Percentiles rank a stretch among this genome's conserved stretches.
phyloP scores from a whole-genome alignment of 1,140 invertebrate species.

The Cotesia typhae region DNA sequence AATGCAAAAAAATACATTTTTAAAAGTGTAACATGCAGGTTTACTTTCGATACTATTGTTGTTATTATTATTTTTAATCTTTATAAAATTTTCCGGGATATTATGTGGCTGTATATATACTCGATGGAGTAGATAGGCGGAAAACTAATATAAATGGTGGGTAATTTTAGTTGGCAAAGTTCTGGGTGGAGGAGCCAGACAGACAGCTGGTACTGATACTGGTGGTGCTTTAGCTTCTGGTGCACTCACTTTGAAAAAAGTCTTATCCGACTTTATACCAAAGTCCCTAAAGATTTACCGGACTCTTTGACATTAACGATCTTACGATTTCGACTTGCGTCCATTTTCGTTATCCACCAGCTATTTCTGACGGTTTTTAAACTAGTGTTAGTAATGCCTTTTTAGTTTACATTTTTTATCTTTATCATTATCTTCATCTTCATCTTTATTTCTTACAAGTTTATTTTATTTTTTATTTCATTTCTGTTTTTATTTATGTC shows the following conservation, averaged over 20 bases:
- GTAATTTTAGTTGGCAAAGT: slow-evolving; percentile 37
- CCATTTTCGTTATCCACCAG: slow-evolving; percentile 30
- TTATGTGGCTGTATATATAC: background rate
- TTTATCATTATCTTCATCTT: too few relatives aligned
- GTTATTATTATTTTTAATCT: background rate
- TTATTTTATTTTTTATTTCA: too few relatives aligned
- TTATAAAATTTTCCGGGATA: background rate
- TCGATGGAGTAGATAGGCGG: slow-evolving; percentile 3
- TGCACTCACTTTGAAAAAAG: slow-evolving; percentile 21
- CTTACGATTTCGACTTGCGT: slow-evolving; percentile 31
- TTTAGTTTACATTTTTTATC: background rate
- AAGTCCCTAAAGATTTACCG: slow-evolving; percentile 35
- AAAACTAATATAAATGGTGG: slow-evolving; percentile 36
- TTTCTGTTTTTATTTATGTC: background rate
- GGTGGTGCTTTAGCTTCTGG: too few relatives aligned
- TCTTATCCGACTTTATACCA: slow-evolving; percentile 36
- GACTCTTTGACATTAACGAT: slow-evolving; percentile 37
- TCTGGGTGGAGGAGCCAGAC: slow-evolving; percentile 6
- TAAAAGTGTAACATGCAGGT: too few relatives aligned
- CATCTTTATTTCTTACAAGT: too few relatives aligned
- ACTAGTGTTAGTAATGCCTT: slow-evolving; percentile 3
- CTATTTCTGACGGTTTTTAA: background rate
- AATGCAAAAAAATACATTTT: too few relatives aligned
- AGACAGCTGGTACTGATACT: slow-evolving; percentile 10
- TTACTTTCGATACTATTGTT: too few relatives aligned